Conservation (phyloP, 2,797 vertebrate species). For the Trachops cirrhosus region DNA sequence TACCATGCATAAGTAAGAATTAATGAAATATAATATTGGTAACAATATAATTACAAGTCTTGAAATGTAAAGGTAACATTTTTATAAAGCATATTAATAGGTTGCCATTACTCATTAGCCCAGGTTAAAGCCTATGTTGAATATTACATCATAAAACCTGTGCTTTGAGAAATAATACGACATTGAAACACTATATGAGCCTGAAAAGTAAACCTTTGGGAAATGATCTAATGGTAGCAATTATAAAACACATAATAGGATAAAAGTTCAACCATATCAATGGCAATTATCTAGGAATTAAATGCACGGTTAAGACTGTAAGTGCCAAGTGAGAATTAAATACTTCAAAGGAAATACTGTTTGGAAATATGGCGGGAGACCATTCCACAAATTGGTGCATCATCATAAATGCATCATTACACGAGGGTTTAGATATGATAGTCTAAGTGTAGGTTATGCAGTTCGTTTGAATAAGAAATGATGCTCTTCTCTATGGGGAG, state of each 20-base stretch:
- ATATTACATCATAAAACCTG: slow-evolving; percentile 29
- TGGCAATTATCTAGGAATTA: slow-evolving; percentile 82
- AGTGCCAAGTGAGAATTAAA: slow-evolving; percentile 76
- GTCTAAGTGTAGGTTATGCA: slow-evolving; percentile 49
- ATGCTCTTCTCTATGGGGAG: neutral
- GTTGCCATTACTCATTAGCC: slow-evolving; percentile 16
- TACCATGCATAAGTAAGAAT: neutral
- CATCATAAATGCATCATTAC: slow-evolving; percentile 69
- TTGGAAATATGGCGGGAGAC: slow-evolving; percentile 72
- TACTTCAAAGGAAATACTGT: slow-evolving; percentile 77
- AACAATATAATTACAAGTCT: neutral
- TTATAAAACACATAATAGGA: slow-evolving; percentile 77
- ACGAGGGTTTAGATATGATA: slow-evolving; percentile 66
- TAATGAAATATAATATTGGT: neutral
- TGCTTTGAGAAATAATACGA: slow-evolving; percentile 62
- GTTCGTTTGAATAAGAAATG: slow-evolving; percentile 13
- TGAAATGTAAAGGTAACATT: slow-evolving; percentile 30
- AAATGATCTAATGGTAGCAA: slow-evolving; percentile 79
- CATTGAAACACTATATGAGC: slow-evolving; percentile 58
- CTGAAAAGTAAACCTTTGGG: slow-evolving; percentile 78
- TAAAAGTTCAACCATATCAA: slow-evolving; percentile 82
- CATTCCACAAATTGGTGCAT: slow-evolving; percentile 59
- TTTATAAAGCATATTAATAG: slow-evolving; percentile 47
- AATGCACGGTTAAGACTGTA: slow-evolving; percentile 79
- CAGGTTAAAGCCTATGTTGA: slow-evolving; percentile 33